Evolutionary conservation across 2,113 vertebrate genomes (phyloP), one percentile per base, ranked within the genome.

Genomic region (Vimba vimba): DNA sequence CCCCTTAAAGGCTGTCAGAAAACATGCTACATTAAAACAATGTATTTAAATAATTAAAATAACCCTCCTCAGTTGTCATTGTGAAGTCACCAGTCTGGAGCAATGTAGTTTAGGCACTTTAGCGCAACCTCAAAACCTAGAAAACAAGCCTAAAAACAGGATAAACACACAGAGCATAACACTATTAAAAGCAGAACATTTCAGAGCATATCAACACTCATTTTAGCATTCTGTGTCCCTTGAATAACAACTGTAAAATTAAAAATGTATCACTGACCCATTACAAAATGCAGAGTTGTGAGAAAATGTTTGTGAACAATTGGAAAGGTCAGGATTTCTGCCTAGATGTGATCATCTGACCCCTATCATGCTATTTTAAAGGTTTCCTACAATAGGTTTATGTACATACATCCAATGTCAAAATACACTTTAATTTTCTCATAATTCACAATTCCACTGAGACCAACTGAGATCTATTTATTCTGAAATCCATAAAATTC

Each of bases 71-170:
- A 6, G 59, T 64, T 1, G 59, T 27, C 27, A 55, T 3, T 39
- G 81, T 17, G 79, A 19, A 6, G 74, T 92, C 91, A 94, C 92
- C 91, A 93, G 23, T 87, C 74, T 9, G 94, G 94, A 0, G 91
- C 91, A 1, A 94, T 25, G 79, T 88, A 85, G 89, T 96, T 91
- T 84, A 96, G 85, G 21, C 89, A 92, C 82, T 93, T 94, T n/a
- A 96, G 80, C 0, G 95, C 90, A 68, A 94, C 77, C 85, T 96
- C 95, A 45, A 94, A 96, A 7, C 95, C 95, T 25, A 96, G 79
- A 83, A 96, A 96, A 91, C 95, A 96, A 43, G 95, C 94, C 95
- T 96, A 89, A 23, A 55, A 86, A 85, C 27, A 81, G 7, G 50
- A 39, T 3, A 83, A 39, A 30, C 13, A 73, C 5, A 47, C 21